Evolutionary conservation across 2,888 invertebrate genomes (phyloP), one percentile per base, ranked within the genome.

Genomic region (Eupithecia abbreviata): DNA sequence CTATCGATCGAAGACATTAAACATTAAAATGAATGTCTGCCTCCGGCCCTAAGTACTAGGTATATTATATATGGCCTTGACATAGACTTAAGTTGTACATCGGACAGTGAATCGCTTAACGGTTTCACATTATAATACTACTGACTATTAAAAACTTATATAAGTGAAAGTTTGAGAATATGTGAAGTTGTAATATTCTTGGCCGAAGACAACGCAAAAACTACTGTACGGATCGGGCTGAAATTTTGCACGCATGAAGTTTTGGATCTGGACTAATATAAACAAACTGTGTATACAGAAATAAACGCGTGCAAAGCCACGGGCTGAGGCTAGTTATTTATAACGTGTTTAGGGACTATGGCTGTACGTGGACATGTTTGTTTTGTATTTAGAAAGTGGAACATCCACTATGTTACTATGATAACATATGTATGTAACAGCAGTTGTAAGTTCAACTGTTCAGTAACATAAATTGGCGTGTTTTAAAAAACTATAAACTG

Each of bases 21-120:
- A 92, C 85, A 93, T 93, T 93, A 88, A 93, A 87, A 85, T 84
- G 90, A 91, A 93, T 91, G 90, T 91, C 92, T 90, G 87, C 82
- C 84, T 85, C 83, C 85, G 84, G 47, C 76, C 80, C 85, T 90
- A 87, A 90, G 88, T 88, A 88, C 88, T 82, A 55, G 55, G n/a
- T 55, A n/a, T 55, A 51, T 4, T 15, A 51, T 51, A 51, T 79
- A 72, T 83, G 89, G 73, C 92, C 92, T 93, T 92, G 92, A 89
- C 88, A 90, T 86, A 84, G 42, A 84, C 76, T 82, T 75, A 78
- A 77, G 73, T 76, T n/a, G 43, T 65, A 69, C 55, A 49, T 49
- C 65, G 43, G 42, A 66, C 18, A 12, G 55, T 10, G 62, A 18
- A 30, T 47, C 47, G 47, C 30, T 58, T 71, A 78, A 75, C 42